Evolutionary conservation across 2,797 vertebrate species (phyloP), one percentile per base, ranked within the genome.

Genomic region (Huso huso): DNA sequence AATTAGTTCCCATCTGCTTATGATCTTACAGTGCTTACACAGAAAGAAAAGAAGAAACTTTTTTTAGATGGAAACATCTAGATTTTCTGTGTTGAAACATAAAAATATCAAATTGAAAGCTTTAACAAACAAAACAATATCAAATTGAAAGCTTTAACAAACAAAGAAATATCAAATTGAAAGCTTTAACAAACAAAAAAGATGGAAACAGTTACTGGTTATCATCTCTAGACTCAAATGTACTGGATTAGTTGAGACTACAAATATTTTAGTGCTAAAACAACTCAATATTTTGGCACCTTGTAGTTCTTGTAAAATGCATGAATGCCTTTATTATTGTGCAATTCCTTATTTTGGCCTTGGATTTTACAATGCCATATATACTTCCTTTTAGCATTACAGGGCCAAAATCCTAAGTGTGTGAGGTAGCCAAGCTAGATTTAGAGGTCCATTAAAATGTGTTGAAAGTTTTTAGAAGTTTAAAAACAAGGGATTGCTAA

Each of bases 381-480:
- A 75, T 68, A 84, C 86, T 84, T 90, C 85, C 82, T 87, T 77
- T 83, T 79, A 71, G 66, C 78, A 79, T 76, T 85, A 79, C 85
- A 87, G 86, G 70, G 84, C 81, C 81, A 82, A 86, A 86, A 90
- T 89, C 79, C 83, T 76, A 79, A 81, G 79, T 83, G 84, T 84
- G 84, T 83, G 73, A 79, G 83, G 79, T 83, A 83, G 86, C 82
- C 80, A 75, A 83, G 73, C 83, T 78, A 83, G 81, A 79, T 87
- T 88, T 87, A 88, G 82, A 85, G 84, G 84, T 77, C 82, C 83
- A 85, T 84, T 80, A 88, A 88, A 88, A 88, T 88, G 81, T 75
- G 72, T 66, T 68, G 53, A 59, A 55, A 69, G 71, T 37, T 73
- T 71, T 65, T n/a, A 67, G 59, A 67, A 48, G 15, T 55, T 71